Evolutionary conservation across 2,113 vertebrate species (phyloP).

Genomic region (Athene cunicularia): DNA sequence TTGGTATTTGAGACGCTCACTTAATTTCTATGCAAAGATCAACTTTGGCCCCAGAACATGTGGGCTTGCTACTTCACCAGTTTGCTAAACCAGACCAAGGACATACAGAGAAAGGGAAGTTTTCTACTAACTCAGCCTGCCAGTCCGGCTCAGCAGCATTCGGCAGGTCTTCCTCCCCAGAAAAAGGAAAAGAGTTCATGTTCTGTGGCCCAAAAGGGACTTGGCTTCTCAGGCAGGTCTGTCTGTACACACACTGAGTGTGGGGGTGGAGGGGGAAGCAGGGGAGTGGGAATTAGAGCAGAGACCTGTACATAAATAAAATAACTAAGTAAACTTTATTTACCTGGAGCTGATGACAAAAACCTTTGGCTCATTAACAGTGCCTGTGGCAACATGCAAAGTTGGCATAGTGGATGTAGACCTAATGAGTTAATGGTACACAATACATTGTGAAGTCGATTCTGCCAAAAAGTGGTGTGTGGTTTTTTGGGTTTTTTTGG

Average conservation of each 20-base stretch:
- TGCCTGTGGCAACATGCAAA: not conserved
- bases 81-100: not conserved
- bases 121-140: not conserved
- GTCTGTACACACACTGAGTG: not conserved
- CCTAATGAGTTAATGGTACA: not conserved
- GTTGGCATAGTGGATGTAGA: not conserved
- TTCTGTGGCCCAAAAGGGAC: not conserved
- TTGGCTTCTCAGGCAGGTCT: not conserved
- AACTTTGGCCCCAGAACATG: not conserved
- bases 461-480: not conserved
- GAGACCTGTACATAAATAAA: not conserved
- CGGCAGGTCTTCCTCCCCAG: not conserved
- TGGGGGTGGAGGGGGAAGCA: not conserved
- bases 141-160: not conserved
- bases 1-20: not conserved
- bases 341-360: not conserved
- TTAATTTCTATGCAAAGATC: not conserved
- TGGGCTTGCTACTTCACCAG: not conserved
- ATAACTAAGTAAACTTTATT: not conserved
- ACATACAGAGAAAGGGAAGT: not conserved
- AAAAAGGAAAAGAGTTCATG: not conserved
- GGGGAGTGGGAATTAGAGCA: accelerated
- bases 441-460: not conserved
- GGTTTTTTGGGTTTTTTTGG: not conserved
- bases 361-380: not conserved